Percentiles rank a stretch among this genome's conserved stretches.
These are phyloP conservation scores for Anoplolepis gracilipes DNA, from an alignment of 1,140 invertebrate species.

Conservation along the genomic window DNA sequence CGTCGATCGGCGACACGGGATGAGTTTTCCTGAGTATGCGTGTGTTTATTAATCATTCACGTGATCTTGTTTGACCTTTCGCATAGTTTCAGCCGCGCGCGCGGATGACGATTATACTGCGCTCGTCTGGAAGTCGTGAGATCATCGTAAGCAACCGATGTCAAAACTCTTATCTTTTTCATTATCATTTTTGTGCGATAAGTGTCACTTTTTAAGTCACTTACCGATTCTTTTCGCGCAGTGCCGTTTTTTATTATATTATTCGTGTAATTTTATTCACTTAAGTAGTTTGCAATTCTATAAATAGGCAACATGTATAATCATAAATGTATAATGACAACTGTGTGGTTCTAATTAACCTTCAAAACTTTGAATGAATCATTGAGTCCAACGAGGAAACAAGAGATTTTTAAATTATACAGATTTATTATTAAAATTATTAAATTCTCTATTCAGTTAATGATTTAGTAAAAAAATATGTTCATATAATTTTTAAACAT, in stretches of 20 bases:
- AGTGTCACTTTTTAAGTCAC: background rate
- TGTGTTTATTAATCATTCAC: slow-evolving; percentile 24
- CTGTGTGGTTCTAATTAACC: background rate
- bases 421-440: background rate
- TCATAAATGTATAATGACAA: background rate
- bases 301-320: background rate
- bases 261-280: too few species aligned
- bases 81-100: background rate
- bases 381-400: background rate
- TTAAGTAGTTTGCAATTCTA: too few species aligned
- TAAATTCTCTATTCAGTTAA: background rate
- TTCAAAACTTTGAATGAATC: background rate
- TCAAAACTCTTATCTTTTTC: background rate
- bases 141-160: background rate
- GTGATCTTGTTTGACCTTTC: slow-evolving; percentile 12
- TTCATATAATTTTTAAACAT: background rate
- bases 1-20: background rate
- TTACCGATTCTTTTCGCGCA: background rate
- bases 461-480: background rate
- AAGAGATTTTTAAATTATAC: background rate
- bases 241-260: background rate
- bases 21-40: background rate
- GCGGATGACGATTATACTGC: background rate
- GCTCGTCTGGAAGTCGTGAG: background rate
- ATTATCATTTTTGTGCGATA: slow-evolving; percentile 16